Evolutionary conservation across 2,797 vertebrate genomes (phyloP), one percentile per base, ranked within the genome.

Genomic region (Centroberyx gerrardi): DNA sequence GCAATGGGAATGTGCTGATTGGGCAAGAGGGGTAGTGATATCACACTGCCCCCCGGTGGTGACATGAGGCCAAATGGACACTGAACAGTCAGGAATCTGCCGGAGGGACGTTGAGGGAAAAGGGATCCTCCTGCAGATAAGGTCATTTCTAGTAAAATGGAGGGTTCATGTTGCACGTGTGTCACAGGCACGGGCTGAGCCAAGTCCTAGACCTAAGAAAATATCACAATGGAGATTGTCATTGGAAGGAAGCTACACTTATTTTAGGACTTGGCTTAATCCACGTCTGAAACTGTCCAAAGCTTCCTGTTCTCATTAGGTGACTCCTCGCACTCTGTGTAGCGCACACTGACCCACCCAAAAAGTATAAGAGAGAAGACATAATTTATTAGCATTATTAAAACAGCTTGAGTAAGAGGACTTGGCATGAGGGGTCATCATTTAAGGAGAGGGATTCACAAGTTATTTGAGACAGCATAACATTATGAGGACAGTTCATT

Each of bases 11-110:
- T 12, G 10, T 56, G 67, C 55, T 60, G 71, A 56, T 0, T 28
- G 46, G 42, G 62, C 73, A 70, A 15, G 3, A 42, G 9, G 31
- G 14, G 66, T 0, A 8, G 4, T 61, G 9, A 44, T 5, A 7
- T 38, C 33, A 78, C 55, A 78, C 66, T 63, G 81, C 85, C 86
- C 15, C 69, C 77, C 12, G 8, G 78, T 91, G 91, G 90, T 28
- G 15, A 48, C 2, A 44, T 15, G 1, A 61, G 0, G 9, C 61
- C 0, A 68, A 62, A 38, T 10, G 27, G 46, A 5, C 8, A 40
- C 9, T 36, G 29, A 8, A 6, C 2, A 12, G 38, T 54, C 6
- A 38, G 38, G 12, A 0, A 5, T 5, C 17, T 33, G 7, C 52
- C 28, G 33, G 42, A 8, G 36, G 18, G 2, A 17, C 13, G 4